These are phyloP conservation scores for Caenorhabditis macrosperma DNA, from an alignment of 2,888 invertebrate genomes.

Conservation along the genomic window DNA sequence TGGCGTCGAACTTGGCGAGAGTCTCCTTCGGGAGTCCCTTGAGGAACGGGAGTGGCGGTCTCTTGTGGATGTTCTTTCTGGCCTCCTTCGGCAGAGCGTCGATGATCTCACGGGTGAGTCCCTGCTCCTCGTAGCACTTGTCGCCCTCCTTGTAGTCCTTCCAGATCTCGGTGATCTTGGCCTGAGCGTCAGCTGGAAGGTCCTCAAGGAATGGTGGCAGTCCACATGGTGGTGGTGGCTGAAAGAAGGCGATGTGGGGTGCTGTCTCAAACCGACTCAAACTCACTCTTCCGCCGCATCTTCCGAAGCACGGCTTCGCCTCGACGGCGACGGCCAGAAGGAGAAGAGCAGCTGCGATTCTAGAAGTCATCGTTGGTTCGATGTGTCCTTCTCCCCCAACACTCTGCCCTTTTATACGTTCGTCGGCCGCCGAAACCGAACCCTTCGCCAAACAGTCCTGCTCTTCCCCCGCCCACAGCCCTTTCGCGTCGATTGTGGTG, in stretches of 20 bases:
- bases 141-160: conserved; percentile 69
- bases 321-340: conserved; percentile 36
- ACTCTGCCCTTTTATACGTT: conserved; percentile 32
- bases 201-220: conserved; percentile 63
- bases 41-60: conserved; percentile 45
- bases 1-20: conserved; percentile 60
- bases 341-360: conserved; percentile 31
- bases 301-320: conserved; percentile 52
- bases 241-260: background rate
- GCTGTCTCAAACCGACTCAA: conserved; percentile 1
- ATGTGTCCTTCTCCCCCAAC: conserved; percentile 24
- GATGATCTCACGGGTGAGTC: conserved; percentile 62
- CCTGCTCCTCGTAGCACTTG: conserved; percentile 67
- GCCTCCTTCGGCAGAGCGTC: conserved; percentile 55
- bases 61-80: conserved; percentile 43
- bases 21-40: conserved; percentile 56
- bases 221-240: conserved; percentile 64
- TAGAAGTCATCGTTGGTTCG: conserved; percentile 39
- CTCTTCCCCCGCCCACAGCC: conserved; percentile 12
- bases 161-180: conserved; percentile 62
- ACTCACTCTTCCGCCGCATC: conserved; percentile 53
- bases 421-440: conserved; percentile 41
- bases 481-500: conserved; percentile 21
- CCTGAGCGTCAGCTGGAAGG: conserved; percentile 59
- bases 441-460: conserved; percentile 51